phyloP scores from a whole-genome alignment of 1,140 invertebrate species.

The Cotesia chilonis region DNA sequence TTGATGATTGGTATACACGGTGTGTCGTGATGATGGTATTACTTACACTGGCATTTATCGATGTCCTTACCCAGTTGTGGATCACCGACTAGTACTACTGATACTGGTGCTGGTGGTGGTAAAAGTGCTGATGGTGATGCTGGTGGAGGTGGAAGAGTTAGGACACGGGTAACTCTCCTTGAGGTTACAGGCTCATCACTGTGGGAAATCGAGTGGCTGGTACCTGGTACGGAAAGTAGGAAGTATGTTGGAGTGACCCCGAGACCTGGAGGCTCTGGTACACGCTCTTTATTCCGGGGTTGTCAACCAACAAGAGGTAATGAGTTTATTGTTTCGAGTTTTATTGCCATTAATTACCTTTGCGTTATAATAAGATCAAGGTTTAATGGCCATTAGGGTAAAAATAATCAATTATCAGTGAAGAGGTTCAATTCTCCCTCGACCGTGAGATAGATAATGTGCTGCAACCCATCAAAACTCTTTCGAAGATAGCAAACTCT shows the following conservation, averaged over 20 bases:
- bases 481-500: too few relatives aligned
- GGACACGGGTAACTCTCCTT: neutral
- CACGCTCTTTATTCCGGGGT: neutral
- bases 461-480: slow-evolving; percentile 1
- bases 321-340: slow-evolving; percentile 61
- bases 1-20: too few relatives aligned
- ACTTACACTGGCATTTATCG: too few relatives aligned
- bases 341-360: slow-evolving; percentile 58
- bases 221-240: neutral
- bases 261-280: neutral
- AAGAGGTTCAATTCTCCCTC: neutral
- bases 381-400: slow-evolving; percentile 28
- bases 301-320: slow-evolving; percentile 44
- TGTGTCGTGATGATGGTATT: too few relatives aligned
- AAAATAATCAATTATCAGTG: neutral
- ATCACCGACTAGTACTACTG: too few relatives aligned
- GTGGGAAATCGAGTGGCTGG: slow-evolving; percentile 10
- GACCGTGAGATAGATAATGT: slow-evolving; percentile 31
- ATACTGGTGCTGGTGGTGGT: too few relatives aligned
- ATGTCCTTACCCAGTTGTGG: too few relatives aligned
- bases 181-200: slow-evolving; percentile 1
- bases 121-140: too few relatives aligned
- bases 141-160: too few relatives aligned
- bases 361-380: slow-evolving; percentile 38
- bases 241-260: neutral